Conservation (phyloP, 53 echinoderm and acorn worm species). For the Mesocentrotus franciscanus region DNA sequence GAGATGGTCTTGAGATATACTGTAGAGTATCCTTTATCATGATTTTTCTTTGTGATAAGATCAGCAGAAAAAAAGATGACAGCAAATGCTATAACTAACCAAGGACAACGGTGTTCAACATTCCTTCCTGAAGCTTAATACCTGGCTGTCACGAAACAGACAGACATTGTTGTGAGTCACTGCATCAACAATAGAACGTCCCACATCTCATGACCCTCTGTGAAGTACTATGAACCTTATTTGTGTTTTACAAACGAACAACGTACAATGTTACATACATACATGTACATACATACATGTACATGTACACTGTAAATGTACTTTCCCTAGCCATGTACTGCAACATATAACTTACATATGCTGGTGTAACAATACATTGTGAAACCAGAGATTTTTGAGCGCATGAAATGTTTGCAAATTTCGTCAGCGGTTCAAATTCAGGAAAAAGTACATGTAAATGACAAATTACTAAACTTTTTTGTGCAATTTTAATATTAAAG, state of each 20-base stretch:
- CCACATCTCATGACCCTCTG: neutral
- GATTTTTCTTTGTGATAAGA: neutral
- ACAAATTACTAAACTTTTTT: too few relatives aligned
- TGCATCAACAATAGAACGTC: neutral
- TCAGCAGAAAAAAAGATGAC: neutral
- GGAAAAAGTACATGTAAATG: too few relatives aligned
- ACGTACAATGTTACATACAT: neutral
- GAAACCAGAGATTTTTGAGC: too few relatives aligned
- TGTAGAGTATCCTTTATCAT: neutral
- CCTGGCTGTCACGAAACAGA: constrained; percentile 4
- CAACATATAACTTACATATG: too few relatives aligned
- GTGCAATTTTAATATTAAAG: too few relatives aligned
- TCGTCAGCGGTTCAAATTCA: too few relatives aligned
- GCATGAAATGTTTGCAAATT: too few relatives aligned
- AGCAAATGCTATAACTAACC: neutral
- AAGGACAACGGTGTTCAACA: neutral
- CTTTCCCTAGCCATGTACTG: too few relatives aligned
- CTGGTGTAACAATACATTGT: too few relatives aligned
- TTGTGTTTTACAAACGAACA: neutral
- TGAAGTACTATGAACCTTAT: neutral
- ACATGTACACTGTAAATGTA: neutral
- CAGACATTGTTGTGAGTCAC: neutral
- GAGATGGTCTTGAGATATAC: neutral
- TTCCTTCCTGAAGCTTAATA: neutral
- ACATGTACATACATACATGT: too few relatives aligned